Evolutionary conservation across 2,888 invertebrate species (phyloP), one percentile per base, ranked within the genome.

Genomic region (Eupithecia subumbrata): DNA sequence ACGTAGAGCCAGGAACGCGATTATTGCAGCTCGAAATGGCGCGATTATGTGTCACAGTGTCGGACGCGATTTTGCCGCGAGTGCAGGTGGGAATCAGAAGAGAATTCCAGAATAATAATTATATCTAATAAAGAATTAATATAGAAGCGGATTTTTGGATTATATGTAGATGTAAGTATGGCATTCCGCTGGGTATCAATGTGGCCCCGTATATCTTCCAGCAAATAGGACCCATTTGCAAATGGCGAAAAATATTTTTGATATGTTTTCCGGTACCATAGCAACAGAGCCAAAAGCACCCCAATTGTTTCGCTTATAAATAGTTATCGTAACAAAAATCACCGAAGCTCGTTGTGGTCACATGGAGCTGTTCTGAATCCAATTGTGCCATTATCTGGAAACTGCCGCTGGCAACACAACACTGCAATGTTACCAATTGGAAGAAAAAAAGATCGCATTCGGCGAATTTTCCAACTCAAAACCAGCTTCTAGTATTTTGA

Each of bases 331-430:
- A 70, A 72, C 69, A 76, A 72, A 79, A 79, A 78, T 76, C 74
- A 80, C 74, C 72, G 79, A 73, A 83, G 80, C 81, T 84, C 84
- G 86, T 84, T 87, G 88, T 83, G 88, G 86, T 86, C 81, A 82
- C 80, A 82, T 83, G 83, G 84, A 83, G 84, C 83, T 83, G 86
- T 83, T 88, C 85, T 84, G 84, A 87, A 90, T 88, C 85, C 87
- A 87, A 90, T 89, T 86, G 88, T 83, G 82, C 87, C 84, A 90
- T 90, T 91, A 89, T 85, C 87, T 87, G 82, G 84, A 85, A 88
- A 88, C 85, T 84, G 87, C 85, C 84, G 83, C 84, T 64, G 64
- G 64, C 64, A 64, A 64, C 64, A 64, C 34, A 64, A 64, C 52
- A 3, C 34, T 18, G 30, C 64, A 64, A 18, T 64, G 64, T 34